Evolutionary conservation across 2,113 vertebrate species (phyloP).

Genomic region (Lagenorhynchus albirostris): DNA sequence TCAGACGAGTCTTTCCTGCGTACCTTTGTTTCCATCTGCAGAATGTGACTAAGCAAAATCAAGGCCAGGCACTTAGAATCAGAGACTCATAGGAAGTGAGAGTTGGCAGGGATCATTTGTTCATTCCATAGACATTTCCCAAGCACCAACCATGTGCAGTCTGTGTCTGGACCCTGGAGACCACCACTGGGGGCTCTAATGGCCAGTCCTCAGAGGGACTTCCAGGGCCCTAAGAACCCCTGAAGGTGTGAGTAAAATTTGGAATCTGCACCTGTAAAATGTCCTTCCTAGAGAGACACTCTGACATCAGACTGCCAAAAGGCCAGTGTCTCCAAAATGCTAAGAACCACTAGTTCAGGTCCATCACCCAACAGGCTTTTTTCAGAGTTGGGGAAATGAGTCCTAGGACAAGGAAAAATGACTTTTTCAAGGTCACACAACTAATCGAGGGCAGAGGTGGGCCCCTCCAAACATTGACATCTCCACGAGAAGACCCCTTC

Average conservation of each 20-base stretch:
- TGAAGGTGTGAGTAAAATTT: not conserved
- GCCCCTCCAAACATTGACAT: not conserved
- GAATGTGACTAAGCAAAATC: not conserved
- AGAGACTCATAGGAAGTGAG: not conserved
- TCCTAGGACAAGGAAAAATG: not conserved
- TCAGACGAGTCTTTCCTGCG: rapidly evolving
- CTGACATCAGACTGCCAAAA: not conserved
- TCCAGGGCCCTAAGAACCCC: not conserved
- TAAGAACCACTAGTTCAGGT: not conserved
- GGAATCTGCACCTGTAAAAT: not conserved
- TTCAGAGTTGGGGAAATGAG: not conserved
- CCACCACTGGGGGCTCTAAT: not conserved
- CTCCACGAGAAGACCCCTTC: not conserved
- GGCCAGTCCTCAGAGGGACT: not conserved
- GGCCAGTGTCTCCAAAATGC: not conserved
- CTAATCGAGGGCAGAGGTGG: not conserved
- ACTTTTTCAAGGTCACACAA: not conserved
- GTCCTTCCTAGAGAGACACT: not conserved
- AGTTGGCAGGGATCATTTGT: not conserved
- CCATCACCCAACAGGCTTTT: not conserved
- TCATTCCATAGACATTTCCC: not conserved
- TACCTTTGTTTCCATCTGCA: not conserved
- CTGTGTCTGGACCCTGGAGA: not conserved
- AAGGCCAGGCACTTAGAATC: not conserved
- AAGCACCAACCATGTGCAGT: not conserved